phyloP scores from a whole-genome alignment of 1,140 invertebrate genomes.

The Saccostrea echinata region DNA sequence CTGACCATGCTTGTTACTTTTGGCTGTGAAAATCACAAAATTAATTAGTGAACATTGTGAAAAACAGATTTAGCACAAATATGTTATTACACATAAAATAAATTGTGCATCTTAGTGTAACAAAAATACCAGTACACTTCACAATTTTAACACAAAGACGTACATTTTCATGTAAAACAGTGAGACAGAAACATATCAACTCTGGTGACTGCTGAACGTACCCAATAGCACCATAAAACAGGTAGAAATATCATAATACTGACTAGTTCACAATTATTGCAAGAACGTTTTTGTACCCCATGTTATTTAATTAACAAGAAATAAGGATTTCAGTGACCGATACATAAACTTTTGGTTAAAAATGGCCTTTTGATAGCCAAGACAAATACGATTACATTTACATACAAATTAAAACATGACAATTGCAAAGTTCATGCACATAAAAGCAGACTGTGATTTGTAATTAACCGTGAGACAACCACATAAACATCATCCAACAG shows the following conservation, averaged over 20 bases:
- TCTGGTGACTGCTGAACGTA: background rate
- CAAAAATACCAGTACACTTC: background rate
- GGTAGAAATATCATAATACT: slow-evolving; percentile 37
- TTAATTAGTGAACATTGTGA: slow-evolving; percentile 22
- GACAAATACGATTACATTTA: slow-evolving; percentile 13
- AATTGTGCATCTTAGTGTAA: background rate
- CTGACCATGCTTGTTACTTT: slow-evolving; percentile 19
- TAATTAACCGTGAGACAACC: background rate
- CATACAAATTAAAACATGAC: background rate
- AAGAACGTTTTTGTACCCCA: background rate
- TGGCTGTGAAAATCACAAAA: slow-evolving; percentile 28
- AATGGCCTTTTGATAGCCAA: background rate
- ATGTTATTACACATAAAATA: background rate
- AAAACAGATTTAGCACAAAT: background rate
- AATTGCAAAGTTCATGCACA: slow-evolving; percentile 5
- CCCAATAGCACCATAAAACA: slow-evolving; percentile 13
- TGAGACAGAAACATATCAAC: slow-evolving; percentile 6
- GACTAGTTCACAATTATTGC: slow-evolving; percentile 36
- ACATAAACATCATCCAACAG: slow-evolving; percentile 19
- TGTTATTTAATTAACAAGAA: background rate
- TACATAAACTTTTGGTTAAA: slow-evolving; percentile 13
- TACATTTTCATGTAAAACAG: background rate
- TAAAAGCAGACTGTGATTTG: slow-evolving; percentile 4
- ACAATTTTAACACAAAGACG: background rate
- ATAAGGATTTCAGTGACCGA: background rate